Evolutionary conservation across 2,797 vertebrate species (phyloP).

Genomic region (Tauraco hartlaubi): DNA sequence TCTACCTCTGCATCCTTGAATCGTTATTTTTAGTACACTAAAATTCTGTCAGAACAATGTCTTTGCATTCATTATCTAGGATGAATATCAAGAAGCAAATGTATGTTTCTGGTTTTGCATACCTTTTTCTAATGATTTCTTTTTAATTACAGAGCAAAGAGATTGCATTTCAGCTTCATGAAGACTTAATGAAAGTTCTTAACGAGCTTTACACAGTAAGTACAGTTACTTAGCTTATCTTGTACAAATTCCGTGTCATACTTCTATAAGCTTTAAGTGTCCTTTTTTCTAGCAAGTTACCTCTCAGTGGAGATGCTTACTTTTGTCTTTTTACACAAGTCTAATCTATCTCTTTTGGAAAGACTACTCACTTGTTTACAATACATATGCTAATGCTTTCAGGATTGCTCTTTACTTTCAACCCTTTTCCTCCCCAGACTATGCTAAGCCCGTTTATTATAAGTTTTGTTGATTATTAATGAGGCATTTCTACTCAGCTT

Average conservation of each 20-base stretch:
- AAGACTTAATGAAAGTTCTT: conserved; percentile 99
- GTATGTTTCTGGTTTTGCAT: neutral
- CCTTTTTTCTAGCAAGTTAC: neutral
- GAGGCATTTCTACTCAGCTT: neutral
- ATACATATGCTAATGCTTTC: neutral
- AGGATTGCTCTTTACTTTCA: neutral
- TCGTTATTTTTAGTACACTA: neutral
- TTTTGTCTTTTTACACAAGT: neutral
- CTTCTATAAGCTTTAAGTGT: conserved; percentile 21
- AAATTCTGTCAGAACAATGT: neutral
- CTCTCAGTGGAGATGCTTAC: neutral
- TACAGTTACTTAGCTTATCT: conserved; percentile 59
- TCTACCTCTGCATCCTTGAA: neutral
- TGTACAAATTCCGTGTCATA: neutral
- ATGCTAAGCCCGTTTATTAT: neutral
- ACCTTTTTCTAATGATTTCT: conserved; percentile 54
- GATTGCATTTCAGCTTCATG: conserved; percentile 97
- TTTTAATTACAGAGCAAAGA: conserved; percentile 95
- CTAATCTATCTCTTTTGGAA: neutral
- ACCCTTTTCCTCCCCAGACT: neutral
- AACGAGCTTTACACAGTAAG: conserved; percentile 99
- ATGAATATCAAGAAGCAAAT: neutral
- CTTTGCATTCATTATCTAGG: neutral
- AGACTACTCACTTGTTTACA: neutral
- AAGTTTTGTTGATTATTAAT: neutral